Percentiles rank a stretch among this genome's conserved stretches.
phyloP scores from a whole-genome alignment of 2,113 vertebrate genomes.

The Entelurus aequoreus region DNA sequence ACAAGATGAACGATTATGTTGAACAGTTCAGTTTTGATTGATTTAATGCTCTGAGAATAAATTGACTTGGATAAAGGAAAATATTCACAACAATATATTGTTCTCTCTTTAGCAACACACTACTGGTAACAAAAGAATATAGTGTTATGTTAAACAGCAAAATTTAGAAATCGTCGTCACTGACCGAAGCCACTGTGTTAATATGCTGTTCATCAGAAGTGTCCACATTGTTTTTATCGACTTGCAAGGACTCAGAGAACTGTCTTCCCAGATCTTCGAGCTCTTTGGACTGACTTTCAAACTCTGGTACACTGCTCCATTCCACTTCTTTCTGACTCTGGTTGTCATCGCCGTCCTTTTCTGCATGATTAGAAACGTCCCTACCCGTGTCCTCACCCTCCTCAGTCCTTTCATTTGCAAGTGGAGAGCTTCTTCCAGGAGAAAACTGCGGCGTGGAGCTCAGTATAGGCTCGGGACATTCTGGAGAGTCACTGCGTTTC shows the following conservation, averaged over 20 bases:
- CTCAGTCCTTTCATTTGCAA: conserved; percentile 18
- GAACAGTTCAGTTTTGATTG: too few species aligned
- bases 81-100: neutral
- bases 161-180: conserved; percentile 68
- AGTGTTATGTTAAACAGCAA: neutral
- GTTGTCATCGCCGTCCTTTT: conserved; percentile 18
- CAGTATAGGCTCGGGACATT: conserved; percentile 4
- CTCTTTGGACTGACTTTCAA: conserved; percentile 32
- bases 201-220: conserved; percentile 14
- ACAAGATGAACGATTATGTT: too few species aligned
- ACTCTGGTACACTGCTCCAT: conserved; percentile 2
- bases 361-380: neutral
- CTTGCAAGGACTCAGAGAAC: conserved; percentile 52
- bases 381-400: conserved; percentile 9
- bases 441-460: conserved; percentile 25
- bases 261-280: conserved; percentile 59
- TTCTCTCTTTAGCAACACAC: conserved; percentile 14
- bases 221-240: conserved; percentile 41
- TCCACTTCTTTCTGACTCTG: conserved; percentile 1
- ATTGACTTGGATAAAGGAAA: neutral
- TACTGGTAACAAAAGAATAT: conserved; percentile 1
- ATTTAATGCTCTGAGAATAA: too few species aligned
- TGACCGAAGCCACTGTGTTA: conserved; percentile 24
- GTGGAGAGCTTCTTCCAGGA: conserved; percentile 18
- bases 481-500: conserved; percentile 16